phyloP scores from a whole-genome alignment of 35 echinoderm and acorn worm species.

The Heliocidaris erythrogramma region DNA sequence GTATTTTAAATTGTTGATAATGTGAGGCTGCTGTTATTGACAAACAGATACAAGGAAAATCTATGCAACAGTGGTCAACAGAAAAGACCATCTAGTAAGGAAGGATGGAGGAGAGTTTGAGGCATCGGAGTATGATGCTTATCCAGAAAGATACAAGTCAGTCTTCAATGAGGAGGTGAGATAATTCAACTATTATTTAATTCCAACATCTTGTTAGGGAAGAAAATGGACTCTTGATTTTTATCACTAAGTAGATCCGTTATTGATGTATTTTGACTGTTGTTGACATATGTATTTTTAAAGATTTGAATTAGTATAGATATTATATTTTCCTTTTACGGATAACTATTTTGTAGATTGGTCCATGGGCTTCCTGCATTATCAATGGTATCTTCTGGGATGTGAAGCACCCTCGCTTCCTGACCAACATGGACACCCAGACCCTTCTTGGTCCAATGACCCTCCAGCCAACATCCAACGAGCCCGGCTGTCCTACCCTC shows the following conservation, averaged over 20 bases:
- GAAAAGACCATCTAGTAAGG: constrained; percentile 84
- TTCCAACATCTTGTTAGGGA: neutral
- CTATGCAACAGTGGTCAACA: constrained; percentile 79
- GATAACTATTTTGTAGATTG: constrained; percentile 73
- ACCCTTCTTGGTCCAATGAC: constrained; percentile 67
- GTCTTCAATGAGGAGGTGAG: constrained; percentile 85
- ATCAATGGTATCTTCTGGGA: constrained; percentile 99
- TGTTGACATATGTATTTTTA: too few species aligned
- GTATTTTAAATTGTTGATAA: neutral
- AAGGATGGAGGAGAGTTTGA: constrained; percentile 81
- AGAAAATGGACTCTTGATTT: too few species aligned
- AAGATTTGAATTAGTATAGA: neutral
- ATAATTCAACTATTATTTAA: neutral
- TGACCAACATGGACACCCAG: constrained; percentile 94
- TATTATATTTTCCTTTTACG: neutral
- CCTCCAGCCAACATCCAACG: constrained; percentile 57
- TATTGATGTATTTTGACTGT: too few species aligned
- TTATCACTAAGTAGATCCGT: too few species aligned
- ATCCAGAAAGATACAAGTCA: constrained; percentile 84
- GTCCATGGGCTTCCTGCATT: constrained; percentile 92
- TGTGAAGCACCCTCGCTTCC: constrained; percentile 85
- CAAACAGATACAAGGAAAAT: constrained; percentile 81
- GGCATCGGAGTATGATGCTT: constrained; percentile 67
- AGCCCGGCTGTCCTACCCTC: constrained; percentile 78
- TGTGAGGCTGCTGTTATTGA: neutral